Evolutionary conservation across 2,797 vertebrate species (phyloP), one percentile per base, ranked within the genome.

Genomic region (Gymnothorax javanicus): DNA sequence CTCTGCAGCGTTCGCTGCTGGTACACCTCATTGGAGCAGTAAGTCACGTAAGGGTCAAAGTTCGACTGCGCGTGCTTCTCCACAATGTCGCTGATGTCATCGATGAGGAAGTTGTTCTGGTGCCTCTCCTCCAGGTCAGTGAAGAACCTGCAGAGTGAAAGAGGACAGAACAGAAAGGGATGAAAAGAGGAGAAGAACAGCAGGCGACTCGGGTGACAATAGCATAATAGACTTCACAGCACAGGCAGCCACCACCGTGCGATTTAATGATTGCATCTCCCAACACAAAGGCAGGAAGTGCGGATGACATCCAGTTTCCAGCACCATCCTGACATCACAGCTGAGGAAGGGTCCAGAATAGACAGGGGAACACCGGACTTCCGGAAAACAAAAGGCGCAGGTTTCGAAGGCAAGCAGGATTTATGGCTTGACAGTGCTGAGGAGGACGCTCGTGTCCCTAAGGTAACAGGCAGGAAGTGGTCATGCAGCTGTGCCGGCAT

Each of bases 1-100:
- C 95, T 97, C 93, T 99, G 98, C 27, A 99, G 96, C 0, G 98
- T 99, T 50, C 99, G 95, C 89, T 99, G 99, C 91, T 99, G 99
- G 67, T 99, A 99, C 85, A 99, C 98, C 92, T 99, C 99, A 3
- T 99, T 99, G 88, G 97, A 98, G 95, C 99, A 99, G 92, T 99
- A 99, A 0, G 97, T 99, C 87, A 99, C 92, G 4, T 98, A 99
- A 0, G 98, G 98, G 60, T 99, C 98, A 64, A 99, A 99, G 0
- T 96, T 97, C 71, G 97, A 96, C 43, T 96, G 92, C 0, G 97
- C 91, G 0, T 99, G 98, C 75, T 95, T 97, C 79, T 94, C 95
- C 33, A 99, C 96, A 27, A 99, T 99, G 91, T 99, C 98, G 1
- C 98, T 98, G 89, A 99, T 97, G 91, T 98, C 97, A 0, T 97